These are phyloP conservation scores for Nebria brevicollis DNA, from an alignment of 2,888 invertebrate species.

Conservation along the genomic window DNA sequence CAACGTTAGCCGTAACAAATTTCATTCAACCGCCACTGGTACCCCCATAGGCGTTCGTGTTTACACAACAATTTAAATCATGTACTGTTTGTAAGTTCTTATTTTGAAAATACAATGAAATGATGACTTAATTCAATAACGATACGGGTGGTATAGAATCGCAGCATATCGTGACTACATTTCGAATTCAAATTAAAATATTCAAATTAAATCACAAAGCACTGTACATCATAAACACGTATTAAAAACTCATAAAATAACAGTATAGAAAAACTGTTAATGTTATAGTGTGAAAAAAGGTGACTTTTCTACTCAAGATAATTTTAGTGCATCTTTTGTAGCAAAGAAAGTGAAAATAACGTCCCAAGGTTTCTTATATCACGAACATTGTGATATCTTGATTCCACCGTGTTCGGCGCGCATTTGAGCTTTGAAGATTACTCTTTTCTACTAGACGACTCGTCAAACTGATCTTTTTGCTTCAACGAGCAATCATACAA, in stretches of 20 bases:
- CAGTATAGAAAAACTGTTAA: too few species aligned
- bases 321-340: not conserved
- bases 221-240: not conserved
- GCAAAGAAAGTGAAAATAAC: not conserved
- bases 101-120: conserved; percentile 16
- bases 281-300: not conserved
- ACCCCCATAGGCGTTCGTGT: not conserved
- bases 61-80: conserved; percentile 10
- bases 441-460: not conserved
- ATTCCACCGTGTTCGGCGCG: not conserved
- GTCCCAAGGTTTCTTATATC: not conserved
- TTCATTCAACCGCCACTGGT: not conserved
- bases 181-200: not conserved
- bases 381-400: not conserved
- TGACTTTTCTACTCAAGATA: not conserved
- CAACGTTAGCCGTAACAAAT: not conserved
- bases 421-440: not conserved
- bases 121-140: conserved; percentile 10
- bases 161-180: conserved; percentile 9
- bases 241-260: not conserved
- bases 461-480: not conserved
- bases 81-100: conserved; percentile 2
- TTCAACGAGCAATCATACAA: not conserved
- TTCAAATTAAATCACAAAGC: not conserved
- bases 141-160: conserved; percentile 28